Conservation (phyloP, 1,140 invertebrate species). For the Nautilus pompilius region DNA sequence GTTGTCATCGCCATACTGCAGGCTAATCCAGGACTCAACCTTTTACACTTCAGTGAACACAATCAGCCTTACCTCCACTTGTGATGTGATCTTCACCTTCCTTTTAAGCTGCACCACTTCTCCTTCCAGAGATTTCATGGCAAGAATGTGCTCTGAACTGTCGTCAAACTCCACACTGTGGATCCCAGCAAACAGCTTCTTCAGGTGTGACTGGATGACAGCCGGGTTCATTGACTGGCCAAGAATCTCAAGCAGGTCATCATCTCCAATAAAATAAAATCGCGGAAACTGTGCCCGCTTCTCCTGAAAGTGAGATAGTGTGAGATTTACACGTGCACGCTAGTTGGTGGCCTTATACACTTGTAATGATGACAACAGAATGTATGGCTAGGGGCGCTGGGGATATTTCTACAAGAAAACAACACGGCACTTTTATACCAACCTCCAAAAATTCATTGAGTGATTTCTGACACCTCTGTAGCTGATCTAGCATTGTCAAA, state of each 20-base stretch:
- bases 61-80: conserved; percentile 70
- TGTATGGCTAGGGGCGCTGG: not conserved
- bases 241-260: conserved; percentile 90
- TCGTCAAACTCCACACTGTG: conserved; percentile 68
- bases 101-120: conserved; percentile 77
- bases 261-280: conserved; percentile 95
- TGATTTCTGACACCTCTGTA: conserved; percentile 88
- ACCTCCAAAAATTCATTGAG: conserved; percentile 93
- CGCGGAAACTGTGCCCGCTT: conserved; percentile 91
- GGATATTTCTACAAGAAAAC: not conserved
- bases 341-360: too few species aligned
- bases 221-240: conserved; percentile 80
- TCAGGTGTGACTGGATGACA: conserved; percentile 87
- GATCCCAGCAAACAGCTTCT: conserved; percentile 93
- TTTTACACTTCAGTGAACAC: too few species aligned
- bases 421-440: conserved; percentile 22
- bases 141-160: conserved; percentile 64
- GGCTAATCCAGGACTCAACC: too few species aligned
- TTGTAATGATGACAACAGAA: not conserved
- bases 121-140: conserved; percentile 78
- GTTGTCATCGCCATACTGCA: too few species aligned
- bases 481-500: conserved; percentile 78
- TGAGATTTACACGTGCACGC: not conserved
- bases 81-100: conserved; percentile 71
- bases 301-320: conserved; percentile 62